Base-by-base conservation (phyloP, 2,113 vertebrate genomes). In the Trematocara nigrifrons region DNA sequence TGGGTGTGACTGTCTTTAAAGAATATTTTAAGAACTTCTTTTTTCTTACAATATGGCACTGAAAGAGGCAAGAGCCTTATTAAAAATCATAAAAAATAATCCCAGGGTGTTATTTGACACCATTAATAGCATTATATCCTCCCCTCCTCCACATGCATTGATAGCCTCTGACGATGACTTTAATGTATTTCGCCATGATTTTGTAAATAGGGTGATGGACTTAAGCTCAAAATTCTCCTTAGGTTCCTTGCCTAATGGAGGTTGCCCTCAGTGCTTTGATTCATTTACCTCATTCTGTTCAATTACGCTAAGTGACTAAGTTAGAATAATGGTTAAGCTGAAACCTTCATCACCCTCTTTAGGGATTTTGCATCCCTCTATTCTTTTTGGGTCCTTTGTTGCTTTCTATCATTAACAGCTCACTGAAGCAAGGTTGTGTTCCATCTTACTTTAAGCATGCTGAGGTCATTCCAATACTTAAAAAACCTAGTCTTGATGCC, bases 281-380 rank as follows among this genome's bases (percentile, higher is more conserved):
- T 57, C 29, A 18, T 59, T 33, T 59, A 59, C 29, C 56, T 59
- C 29, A 59, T 6, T 59, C 0, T 59, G 29, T 59, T 59, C 26
- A 59, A 59, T 31, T 59, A 59, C 26, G 31, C 26, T 59, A 59
- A 59, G 56, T 59, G 0, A 31, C 26, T 16, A 59, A 59, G 56
- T 59, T 31, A 59, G 56, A 59, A 59, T 59, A 59, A 59, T 59
- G 56, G 56, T 59, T 59, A 16, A 59, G 26, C 56, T 59, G 56
- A 31, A 59, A 6, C 26, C 5, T 2, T 59, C 26, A 59, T 3
- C 26, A 13, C 6, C 6, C 1, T 56, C 22, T 56, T 1, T 56
- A 56, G 53, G 53, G 22, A 56, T 29, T 22, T 57, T 57, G 54
- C 54, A 57, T 29, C 22, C 22, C 54, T 29, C 54, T 57, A 22